phyloP scores from a whole-genome alignment of 2,797 vertebrate genomes.

The Phrynocephalus vlangalii region DNA sequence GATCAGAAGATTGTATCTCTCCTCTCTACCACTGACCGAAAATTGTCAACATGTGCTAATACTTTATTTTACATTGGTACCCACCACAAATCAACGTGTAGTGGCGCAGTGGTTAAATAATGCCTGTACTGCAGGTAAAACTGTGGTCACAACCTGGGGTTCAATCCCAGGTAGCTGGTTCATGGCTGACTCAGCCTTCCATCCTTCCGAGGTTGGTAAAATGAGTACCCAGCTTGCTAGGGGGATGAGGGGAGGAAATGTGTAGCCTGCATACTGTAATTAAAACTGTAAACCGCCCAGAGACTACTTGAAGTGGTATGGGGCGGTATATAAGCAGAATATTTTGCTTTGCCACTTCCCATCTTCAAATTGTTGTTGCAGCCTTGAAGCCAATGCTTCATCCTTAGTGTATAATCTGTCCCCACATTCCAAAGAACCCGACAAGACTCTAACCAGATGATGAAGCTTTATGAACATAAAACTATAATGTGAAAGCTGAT shows the following conservation, averaged over 20 bases:
- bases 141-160: no score
- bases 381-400: slow-evolving; percentile 10
- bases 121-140: no score
- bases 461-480: slow-evolving; percentile 25
- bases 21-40: neutral
- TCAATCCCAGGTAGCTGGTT: no score
- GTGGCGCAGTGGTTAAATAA: neutral
- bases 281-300: no score
- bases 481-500: slow-evolving; percentile 6
- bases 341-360: no score
- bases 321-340: no score
- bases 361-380: slow-evolving; percentile 3
- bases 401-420: neutral
- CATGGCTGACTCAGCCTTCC: no score
- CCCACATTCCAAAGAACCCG: neutral
- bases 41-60: slow-evolving; percentile 5
- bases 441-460: neutral
- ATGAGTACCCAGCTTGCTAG: no score
- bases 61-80: slow-evolving; percentile 18
- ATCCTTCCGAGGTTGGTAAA: no score
- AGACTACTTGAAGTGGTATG: no score
- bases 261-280: no score
- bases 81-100: slow-evolving; percentile 11
- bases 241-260: no score
- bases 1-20: neutral